A percentile compares a stretch with the other conserved stretches of the same genome.
Conservation (phyloP, 2,113 vertebrate genomes). For the Procavia capensis region DNA sequence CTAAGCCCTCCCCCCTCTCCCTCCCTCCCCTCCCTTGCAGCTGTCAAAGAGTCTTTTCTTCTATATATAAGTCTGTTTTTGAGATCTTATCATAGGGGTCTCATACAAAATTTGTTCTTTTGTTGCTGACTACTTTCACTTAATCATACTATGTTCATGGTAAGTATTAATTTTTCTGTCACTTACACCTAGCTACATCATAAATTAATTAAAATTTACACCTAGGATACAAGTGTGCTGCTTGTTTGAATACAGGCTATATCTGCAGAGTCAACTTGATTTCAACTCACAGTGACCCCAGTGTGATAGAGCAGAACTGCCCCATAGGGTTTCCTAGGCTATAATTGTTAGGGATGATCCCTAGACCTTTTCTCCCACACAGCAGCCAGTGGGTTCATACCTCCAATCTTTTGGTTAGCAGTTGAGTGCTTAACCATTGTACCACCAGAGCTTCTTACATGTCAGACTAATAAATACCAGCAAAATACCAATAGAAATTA, state of each 20-base stretch:
- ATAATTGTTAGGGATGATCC: neutral
- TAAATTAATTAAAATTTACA: conserved; percentile 38
- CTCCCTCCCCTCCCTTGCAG: too few relatives aligned
- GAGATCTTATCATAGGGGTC: too few relatives aligned
- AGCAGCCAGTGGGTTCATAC: neutral
- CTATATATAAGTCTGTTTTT: too few relatives aligned
- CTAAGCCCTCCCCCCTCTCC: too few relatives aligned
- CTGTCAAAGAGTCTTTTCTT: too few relatives aligned
- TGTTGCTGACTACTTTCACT: neutral
- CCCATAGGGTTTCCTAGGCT: neutral
- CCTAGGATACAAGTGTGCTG: neutral
- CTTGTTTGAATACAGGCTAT: neutral
- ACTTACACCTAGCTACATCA: neutral
- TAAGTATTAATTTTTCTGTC: neutral
- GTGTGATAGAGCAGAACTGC: neutral
- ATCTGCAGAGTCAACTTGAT: neutral
- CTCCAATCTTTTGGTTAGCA: neutral
- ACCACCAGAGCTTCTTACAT: neutral
- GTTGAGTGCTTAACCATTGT: too few relatives aligned
- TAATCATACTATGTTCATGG: neutral
- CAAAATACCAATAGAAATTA: conserved; percentile 22
- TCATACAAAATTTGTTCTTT: too few relatives aligned
- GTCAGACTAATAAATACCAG: neutral
- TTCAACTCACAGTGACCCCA: neutral
- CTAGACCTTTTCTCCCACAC: neutral